Conservation (phyloP, 2,797 vertebrate species). For the Gobionotothen gibberifrons region DNA sequence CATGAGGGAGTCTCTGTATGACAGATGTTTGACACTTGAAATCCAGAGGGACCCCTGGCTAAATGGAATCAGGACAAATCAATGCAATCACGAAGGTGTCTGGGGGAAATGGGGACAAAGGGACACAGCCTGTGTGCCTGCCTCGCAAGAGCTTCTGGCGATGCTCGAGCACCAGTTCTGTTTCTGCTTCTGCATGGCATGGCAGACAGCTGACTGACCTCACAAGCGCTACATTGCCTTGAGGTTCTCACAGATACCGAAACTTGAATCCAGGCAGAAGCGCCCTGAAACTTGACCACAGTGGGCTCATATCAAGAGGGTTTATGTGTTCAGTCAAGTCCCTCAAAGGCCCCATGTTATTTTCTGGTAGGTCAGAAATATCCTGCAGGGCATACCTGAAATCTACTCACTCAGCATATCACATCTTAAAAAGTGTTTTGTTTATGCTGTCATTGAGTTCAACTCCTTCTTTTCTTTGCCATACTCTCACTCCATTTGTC, state of each 20-base stretch:
- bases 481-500: constrained; percentile 77
- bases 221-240: constrained; percentile 72
- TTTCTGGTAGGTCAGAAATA: constrained; percentile 80
- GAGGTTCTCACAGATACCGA: constrained; percentile 82
- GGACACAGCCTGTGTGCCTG: constrained; percentile 63
- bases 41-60: constrained; percentile 74
- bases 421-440: constrained; percentile 57
- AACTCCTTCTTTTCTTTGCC: constrained; percentile 52
- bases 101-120: constrained; percentile 75
- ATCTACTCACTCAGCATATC: constrained; percentile 67
- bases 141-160: constrained; percentile 63
- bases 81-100: constrained; percentile 83
- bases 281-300: constrained; percentile 68
- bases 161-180: constrained; percentile 66
- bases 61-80: constrained; percentile 83
- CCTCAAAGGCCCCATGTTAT: constrained; percentile 80
- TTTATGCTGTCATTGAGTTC: constrained; percentile 54
- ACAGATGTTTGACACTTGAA: constrained; percentile 84
- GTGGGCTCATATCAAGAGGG: constrained; percentile 60
- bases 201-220: constrained; percentile 81
- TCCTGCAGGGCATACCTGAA: constrained; percentile 72
- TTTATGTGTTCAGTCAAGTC: constrained; percentile 76
- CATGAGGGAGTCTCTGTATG: constrained; percentile 50
- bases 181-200: constrained; percentile 65
- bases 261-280: constrained; percentile 54